Evolutionary conservation across 2,797 vertebrate species (phyloP).

Genomic region (Gymnodraco acuticeps): DNA sequence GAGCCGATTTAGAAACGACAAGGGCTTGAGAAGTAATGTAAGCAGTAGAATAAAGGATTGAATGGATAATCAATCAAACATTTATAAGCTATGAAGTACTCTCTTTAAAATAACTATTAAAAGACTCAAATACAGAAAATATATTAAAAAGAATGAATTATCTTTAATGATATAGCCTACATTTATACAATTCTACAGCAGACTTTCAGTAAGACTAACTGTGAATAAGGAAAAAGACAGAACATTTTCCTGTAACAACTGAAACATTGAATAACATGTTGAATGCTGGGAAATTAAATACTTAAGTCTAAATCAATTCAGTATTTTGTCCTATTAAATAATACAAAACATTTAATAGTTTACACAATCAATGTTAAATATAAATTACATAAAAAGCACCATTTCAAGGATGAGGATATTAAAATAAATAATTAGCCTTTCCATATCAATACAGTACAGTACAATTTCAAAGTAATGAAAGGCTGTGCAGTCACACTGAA

Average conservation of each 20-base stretch:
- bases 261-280: conserved; percentile 66
- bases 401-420: conserved; percentile 86
- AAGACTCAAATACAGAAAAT: conserved; percentile 43
- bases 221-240: conserved; percentile 70
- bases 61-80: background rate
- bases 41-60: background rate
- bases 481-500: conserved; percentile 63
- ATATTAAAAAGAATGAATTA: conserved; percentile 70
- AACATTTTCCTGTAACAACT: conserved; percentile 62
- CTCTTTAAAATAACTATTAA: background rate
- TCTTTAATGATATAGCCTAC: conserved; percentile 86
- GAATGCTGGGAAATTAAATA: conserved; percentile 75
- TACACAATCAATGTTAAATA: conserved; percentile 83
- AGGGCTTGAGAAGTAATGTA: background rate
- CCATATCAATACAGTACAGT: conserved; percentile 72
- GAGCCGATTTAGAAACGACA: background rate
- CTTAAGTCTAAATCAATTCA: conserved; percentile 66
- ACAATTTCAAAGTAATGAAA: conserved; percentile 66
- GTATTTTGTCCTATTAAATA: conserved; percentile 78
- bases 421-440: conserved; percentile 88
- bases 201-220: conserved; percentile 80
- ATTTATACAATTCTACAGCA: conserved; percentile 87
- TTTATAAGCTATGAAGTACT: background rate
- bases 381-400: conserved; percentile 89
- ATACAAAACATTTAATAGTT: conserved; percentile 72